Conservation (phyloP, 2,797 vertebrate species). For the Nasua narica region DNA sequence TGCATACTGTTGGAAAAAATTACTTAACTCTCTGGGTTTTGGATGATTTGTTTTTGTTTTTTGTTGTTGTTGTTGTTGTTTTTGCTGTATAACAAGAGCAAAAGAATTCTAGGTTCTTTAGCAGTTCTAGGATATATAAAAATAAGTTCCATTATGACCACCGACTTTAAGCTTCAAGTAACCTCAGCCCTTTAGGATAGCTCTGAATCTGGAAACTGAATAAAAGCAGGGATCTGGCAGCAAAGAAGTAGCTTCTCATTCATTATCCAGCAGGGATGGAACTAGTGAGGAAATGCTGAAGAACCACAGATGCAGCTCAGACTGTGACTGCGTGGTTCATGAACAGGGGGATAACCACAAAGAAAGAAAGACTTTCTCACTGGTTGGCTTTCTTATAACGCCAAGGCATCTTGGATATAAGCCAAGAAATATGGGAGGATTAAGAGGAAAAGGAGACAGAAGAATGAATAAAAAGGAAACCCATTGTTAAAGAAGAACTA, state of each 20-base stretch:
- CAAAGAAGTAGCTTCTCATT: background rate
- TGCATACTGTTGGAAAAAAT: background rate
- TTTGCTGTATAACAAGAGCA: background rate
- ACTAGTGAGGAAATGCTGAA: background rate
- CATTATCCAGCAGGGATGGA: background rate
- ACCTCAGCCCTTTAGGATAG: background rate
- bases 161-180: background rate
- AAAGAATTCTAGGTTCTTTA: background rate
- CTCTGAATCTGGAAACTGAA: background rate
- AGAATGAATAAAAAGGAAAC: slow-evolving; percentile 36
- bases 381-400: background rate
- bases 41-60: background rate
- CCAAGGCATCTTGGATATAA: background rate
- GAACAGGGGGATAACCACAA: background rate
- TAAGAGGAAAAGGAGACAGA: background rate
- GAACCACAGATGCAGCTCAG: background rate
- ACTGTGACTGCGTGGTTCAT: background rate
- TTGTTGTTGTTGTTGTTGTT: background rate
- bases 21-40: background rate
- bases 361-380: background rate
- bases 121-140: background rate
- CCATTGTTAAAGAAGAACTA: slow-evolving; percentile 18
- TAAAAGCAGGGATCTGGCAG: background rate
- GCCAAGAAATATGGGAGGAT: background rate
- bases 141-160: background rate